Base-by-base conservation (phyloP, 2,888 invertebrate genomes). In the Cantharis nigra region DNA sequence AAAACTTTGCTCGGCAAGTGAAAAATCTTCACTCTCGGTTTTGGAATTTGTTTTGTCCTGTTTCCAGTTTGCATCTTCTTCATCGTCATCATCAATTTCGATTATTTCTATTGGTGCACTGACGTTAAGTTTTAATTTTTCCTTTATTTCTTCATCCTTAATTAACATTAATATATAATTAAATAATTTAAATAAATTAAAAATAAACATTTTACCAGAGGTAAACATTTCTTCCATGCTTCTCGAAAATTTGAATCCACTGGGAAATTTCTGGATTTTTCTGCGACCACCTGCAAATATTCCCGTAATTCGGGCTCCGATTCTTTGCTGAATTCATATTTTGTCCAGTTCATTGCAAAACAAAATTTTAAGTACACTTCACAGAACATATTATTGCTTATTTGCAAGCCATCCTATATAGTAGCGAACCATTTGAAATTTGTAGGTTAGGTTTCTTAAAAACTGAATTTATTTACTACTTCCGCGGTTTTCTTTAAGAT, bases 301-400 rank as follows among this genome's bases (percentile, higher is more conserved):
- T 77, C 71, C 14, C 70, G 26, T 49, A 80, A 63, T 30, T 79
- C 79, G 13, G 77, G 70, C 72, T 79, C 72, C 26, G 64, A 69
- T 71, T 78, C 72, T 72, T 78, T 77, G 28, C 79, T 78, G 72
- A 80, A 80, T 62, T 75, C 73, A 70, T 78, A 80, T 65, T 69
- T 71, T 9, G 71, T n/a, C 49, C 64, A 73, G 70, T 78, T 65
- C 80, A 80, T 80, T 26, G n/a, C 49, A 49, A 49, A 49, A 49
- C 9, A n/a, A n/a, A 13, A n/a, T 7, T n/a, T 4, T n/a, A n/a
- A 33, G 13, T 33, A 33, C 13, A 33, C 13, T n/a, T n/a, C 0
- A 2, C 49, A 5, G n/a, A n/a, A n/a, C n/a, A n/a, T n/a, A n/a
- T n/a, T n/a, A n/a, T n/a, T n/a, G n/a, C n/a, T n/a, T 49, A 49